Percentiles rank a stretch among this genome's conserved stretches.
Conservation (phyloP, 1,140 invertebrate species). For the Drosophila lini region DNA sequence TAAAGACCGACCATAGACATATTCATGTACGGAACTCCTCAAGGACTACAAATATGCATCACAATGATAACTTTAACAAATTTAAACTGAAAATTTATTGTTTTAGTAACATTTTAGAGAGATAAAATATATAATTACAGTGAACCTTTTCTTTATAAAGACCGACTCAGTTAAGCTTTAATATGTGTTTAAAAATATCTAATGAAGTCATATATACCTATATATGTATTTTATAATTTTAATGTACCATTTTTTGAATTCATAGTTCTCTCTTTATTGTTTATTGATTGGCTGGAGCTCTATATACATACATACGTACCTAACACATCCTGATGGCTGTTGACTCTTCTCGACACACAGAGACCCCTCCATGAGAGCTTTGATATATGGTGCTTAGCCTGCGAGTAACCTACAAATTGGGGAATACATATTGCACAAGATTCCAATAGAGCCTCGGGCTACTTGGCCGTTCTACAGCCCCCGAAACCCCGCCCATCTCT, state of each 20-base stretch:
- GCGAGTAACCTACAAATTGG: constrained; percentile 38
- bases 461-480: constrained; percentile 11
- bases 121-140: not conserved
- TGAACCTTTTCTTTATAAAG: not conserved
- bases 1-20: too few relatives aligned
- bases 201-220: too few relatives aligned
- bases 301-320: not conserved
- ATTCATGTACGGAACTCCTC: not conserved
- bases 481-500: not conserved
- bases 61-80: too few relatives aligned
- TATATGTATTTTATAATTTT: not conserved
- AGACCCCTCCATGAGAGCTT: not conserved
- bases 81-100: not conserved
- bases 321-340: constrained; percentile 2
- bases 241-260: not conserved
- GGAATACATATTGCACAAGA: constrained; percentile 28
- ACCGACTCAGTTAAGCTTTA: not conserved
- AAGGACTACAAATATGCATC: not conserved
- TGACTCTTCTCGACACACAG: constrained; percentile 10
- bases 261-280: not conserved
- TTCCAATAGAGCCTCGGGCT: constrained; percentile 33
- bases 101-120: not conserved
- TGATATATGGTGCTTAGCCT: constrained; percentile 1
- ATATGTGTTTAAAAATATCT: too few relatives aligned
- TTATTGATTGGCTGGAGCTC: not conserved